phyloP scores from a whole-genome alignment of 1,140 invertebrate genomes.

The Pogonognathellus flavescens region DNA sequence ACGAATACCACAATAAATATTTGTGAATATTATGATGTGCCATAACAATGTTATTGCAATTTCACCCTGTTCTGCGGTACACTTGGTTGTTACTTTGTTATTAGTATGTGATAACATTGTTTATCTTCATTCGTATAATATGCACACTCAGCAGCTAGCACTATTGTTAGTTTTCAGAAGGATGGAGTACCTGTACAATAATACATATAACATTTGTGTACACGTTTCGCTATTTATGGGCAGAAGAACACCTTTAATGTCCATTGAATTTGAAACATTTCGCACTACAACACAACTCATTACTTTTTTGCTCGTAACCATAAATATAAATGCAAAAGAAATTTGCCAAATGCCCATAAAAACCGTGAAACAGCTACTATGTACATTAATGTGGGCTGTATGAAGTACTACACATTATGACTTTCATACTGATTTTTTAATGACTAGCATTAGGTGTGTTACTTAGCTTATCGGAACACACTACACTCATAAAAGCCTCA shows the following conservation, averaged over 20 bases:
- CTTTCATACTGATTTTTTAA: too few species aligned
- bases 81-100: background rate
- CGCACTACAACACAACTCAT: slow-evolving; percentile 53
- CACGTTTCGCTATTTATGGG: slow-evolving; percentile 37
- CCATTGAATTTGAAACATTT: slow-evolving; percentile 39
- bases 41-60: slow-evolving; percentile 30
- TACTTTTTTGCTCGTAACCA: slow-evolving; percentile 57
- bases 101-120: slow-evolving; percentile 5
- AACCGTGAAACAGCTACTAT: slow-evolving; percentile 29
- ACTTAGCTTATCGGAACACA: too few species aligned
- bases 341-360: slow-evolving; percentile 57
- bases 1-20: background rate
- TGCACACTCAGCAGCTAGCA: background rate
- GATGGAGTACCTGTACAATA: too few species aligned
- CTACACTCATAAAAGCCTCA: too few species aligned
- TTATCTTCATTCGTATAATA: background rate
- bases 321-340: slow-evolving; percentile 48
- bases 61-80: slow-evolving; percentile 9
- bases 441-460: too few species aligned
- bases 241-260: slow-evolving; percentile 50
- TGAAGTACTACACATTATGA: too few species aligned
- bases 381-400: background rate
- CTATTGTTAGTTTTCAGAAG: too few species aligned
- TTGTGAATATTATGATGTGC: slow-evolving; percentile 13
- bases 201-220: background rate